Evolutionary conservation across 2,888 invertebrate species (phyloP).

Genomic region (Dasysyrphus albostriatus): DNA sequence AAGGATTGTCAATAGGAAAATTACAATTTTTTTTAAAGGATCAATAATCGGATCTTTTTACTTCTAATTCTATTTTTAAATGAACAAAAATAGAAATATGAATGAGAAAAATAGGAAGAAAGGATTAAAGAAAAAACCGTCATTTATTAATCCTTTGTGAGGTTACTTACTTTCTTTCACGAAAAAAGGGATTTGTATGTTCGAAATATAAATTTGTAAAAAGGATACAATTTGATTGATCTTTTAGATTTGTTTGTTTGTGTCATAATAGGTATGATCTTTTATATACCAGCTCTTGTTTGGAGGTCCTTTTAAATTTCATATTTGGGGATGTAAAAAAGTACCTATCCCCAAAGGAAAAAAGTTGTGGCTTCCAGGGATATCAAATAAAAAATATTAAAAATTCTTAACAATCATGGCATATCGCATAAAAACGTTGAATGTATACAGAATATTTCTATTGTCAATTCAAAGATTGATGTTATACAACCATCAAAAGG

Average conservation of each 20-base stretch:
- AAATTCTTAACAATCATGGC: constrained; percentile 24
- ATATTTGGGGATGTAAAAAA: constrained; percentile 19
- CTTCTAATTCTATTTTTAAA: neutral
- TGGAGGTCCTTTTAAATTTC: constrained; percentile 17
- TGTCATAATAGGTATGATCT: constrained; percentile 5
- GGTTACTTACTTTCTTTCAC: neutral
- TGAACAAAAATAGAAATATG: neutral
- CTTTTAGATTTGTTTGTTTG: constrained; percentile 26
- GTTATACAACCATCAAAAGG: constrained; percentile 48
- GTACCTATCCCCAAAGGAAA: constrained; percentile 25
- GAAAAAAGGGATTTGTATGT: constrained; percentile 10
- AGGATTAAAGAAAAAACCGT: constrained; percentile 47
- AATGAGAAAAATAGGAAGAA: constrained; percentile 55
- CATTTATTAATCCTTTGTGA: constrained; percentile 24
- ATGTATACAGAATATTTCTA: constrained; percentile 27
- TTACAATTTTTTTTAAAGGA: constrained; percentile 40
- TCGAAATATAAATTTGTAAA: neutral
- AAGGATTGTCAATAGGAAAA: constrained; percentile 31
- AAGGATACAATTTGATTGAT: constrained; percentile 54
- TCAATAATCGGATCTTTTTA: constrained; percentile 50
- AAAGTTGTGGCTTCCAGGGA: constrained; percentile 29
- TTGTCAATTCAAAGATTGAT: constrained; percentile 59
- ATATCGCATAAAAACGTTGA: constrained; percentile 25
- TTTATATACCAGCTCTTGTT: neutral
- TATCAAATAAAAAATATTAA: constrained; percentile 13